phyloP scores from a whole-genome alignment of 2,888 invertebrate species.

The Chrysomela aeneicollis region DNA sequence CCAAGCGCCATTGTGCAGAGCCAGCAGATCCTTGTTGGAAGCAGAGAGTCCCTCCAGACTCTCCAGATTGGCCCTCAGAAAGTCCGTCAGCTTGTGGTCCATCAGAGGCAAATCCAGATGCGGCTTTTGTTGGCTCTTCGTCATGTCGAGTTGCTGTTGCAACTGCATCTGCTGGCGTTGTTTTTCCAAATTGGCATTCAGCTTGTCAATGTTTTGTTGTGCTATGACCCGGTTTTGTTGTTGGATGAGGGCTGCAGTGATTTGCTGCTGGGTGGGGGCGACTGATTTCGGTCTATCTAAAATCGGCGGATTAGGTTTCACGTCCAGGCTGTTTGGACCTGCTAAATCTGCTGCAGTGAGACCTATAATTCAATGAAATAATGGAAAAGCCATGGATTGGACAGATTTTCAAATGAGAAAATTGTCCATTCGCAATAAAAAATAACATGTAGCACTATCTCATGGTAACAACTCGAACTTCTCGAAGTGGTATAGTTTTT shows the following conservation, averaged over 20 bases:
- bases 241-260: conserved; percentile 69
- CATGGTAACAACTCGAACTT: too few relatives aligned
- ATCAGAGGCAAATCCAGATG: conserved; percentile 60
- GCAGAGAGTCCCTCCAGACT: conserved; percentile 68
- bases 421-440: too few relatives aligned
- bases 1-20: conserved; percentile 76
- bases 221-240: conserved; percentile 69
- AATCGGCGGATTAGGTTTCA: conserved; percentile 50
- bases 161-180: conserved; percentile 57
- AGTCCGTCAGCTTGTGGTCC: conserved; percentile 77
- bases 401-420: too few relatives aligned
- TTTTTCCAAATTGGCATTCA: conserved; percentile 65
- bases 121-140: conserved; percentile 53
- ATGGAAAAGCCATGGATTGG: too few relatives aligned
- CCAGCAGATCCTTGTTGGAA: conserved; percentile 70
- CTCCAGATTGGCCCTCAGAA: conserved; percentile 76
- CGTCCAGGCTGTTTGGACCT: conserved; percentile 54
- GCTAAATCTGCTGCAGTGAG: conserved; percentile 58
- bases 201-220: conserved; percentile 71
- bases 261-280: conserved; percentile 69
- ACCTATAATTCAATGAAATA: conserved; percentile 36
- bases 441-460: too few relatives aligned
- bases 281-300: conserved; percentile 59
- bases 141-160: conserved; percentile 55
- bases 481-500: too few relatives aligned